Percentiles rank a stretch among this genome's conserved stretches.
These are phyloP conservation scores for Cheumatopsyche charites DNA, from an alignment of 1,140 invertebrate species.

Conservation along the genomic window DNA sequence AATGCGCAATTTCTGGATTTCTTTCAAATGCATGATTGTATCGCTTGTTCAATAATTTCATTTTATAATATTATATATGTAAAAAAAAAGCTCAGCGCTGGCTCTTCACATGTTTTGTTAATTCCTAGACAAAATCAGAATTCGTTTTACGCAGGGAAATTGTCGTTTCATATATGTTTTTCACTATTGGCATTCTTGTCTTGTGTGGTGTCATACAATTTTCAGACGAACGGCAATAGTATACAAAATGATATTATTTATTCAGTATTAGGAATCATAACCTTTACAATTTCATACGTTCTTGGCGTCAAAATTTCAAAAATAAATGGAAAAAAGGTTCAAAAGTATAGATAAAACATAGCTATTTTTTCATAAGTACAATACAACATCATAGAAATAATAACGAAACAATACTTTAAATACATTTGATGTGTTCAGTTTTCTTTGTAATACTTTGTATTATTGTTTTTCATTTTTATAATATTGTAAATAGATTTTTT, in stretches of 20 bases:
- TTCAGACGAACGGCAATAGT: neutral
- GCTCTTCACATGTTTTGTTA: slow-evolving; percentile 18
- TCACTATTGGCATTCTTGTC: too few species aligned
- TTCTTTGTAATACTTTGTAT: slow-evolving; percentile 13
- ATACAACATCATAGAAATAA: too few species aligned
- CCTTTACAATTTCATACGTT: slow-evolving; percentile 17
- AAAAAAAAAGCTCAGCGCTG: slow-evolving; percentile 37
- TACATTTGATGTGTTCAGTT: neutral
- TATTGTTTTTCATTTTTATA: slow-evolving; percentile 8
- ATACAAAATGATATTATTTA: slow-evolving; percentile 24
- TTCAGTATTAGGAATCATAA: slow-evolving; percentile 36
- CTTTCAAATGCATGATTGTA: too few species aligned
- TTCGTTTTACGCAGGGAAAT: neutral
- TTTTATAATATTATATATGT: neutral
- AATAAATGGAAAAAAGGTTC: slow-evolving; percentile 9
- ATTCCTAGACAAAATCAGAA: too few species aligned
- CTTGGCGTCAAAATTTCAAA: neutral
- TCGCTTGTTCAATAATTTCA: too few species aligned
- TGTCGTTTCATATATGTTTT: too few species aligned
- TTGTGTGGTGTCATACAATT: neutral
- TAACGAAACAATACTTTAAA: neutral
- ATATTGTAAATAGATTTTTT: slow-evolving; percentile 19
- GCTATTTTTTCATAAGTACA: too few species aligned
- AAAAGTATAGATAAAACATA: too few species aligned
- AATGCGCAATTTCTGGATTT: slow-evolving; percentile 30